These are phyloP conservation scores for Mixornis gularis DNA, from an alignment of 2,113 vertebrate genomes.

Conservation along the genomic window DNA sequence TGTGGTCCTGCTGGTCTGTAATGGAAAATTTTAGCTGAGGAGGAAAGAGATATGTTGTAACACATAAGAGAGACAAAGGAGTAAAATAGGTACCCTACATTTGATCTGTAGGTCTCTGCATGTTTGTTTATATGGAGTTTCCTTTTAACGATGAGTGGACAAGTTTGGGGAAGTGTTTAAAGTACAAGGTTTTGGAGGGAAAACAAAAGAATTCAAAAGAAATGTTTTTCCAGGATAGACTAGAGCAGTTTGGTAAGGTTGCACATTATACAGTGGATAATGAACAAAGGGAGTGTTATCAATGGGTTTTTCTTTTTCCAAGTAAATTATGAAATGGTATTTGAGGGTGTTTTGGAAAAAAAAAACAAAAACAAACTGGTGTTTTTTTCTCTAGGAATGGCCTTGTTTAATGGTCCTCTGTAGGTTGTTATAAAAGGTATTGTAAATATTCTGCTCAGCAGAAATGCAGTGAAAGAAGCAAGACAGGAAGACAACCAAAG, in stretches of 20 bases:
- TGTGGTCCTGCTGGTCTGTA: neutral
- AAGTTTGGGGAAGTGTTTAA: neutral
- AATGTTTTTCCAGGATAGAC: neutral
- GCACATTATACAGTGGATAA: neutral
- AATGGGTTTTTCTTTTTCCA: neutral
- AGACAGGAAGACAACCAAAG: neutral
- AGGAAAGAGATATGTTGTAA: neutral
- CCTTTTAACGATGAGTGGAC: neutral
- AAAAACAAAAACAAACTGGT: neutral
- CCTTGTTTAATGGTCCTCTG: neutral
- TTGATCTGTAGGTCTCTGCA: neutral
- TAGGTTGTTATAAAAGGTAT: neutral
- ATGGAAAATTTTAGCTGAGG: neutral
- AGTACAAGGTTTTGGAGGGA: neutral
- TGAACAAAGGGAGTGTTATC: neutral
- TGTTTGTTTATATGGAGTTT: neutral
- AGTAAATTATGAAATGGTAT: neutral
- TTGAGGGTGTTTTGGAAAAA: neutral
- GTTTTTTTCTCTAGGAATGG: neutral
- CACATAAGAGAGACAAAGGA: neutral
- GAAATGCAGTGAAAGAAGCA: neutral
- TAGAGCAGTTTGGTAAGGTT: neutral
- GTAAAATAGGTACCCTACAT: neutral
- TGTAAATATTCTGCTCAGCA: rapidly evolving
- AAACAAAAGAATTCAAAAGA: neutral